These are phyloP conservation scores for Bombus confusus DNA, from an alignment of 1,140 invertebrate genomes.

Conservation along the genomic window DNA sequence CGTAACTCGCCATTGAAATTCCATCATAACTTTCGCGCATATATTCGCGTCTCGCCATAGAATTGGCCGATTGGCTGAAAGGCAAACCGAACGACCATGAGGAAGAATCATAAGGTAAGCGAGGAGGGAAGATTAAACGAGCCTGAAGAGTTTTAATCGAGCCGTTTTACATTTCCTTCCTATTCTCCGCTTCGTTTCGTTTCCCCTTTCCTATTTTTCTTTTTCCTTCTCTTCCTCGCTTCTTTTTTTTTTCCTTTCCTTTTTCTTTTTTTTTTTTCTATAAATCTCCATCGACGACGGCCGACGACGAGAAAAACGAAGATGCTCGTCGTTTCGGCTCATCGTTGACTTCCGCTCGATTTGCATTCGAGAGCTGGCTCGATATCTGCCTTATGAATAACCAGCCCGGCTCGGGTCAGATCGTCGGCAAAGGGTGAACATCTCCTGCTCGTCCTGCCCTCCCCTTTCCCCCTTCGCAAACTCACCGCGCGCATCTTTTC, in stretches of 20 bases:
- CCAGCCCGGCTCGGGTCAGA: constrained; percentile 44
- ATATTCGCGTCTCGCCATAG: neutral
- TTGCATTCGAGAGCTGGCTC: constrained; percentile 58
- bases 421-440: constrained; percentile 41
- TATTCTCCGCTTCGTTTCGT: neutral
- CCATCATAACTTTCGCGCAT: neutral
- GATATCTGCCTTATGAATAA: constrained; percentile 67
- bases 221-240: neutral
- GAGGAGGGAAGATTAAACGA: constrained; percentile 46
- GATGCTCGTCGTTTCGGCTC: constrained; percentile 48
- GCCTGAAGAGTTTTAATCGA: constrained; percentile 56
- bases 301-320: constrained; percentile 29
- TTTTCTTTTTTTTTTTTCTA: neutral
- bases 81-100: neutral
- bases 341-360: constrained; percentile 67
- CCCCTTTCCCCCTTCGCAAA: neutral
- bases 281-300: neutral
- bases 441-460: neutral
- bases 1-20: neutral
- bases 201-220: neutral
- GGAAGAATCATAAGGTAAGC: neutral
- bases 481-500: constrained; percentile 28
- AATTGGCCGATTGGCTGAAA: neutral
- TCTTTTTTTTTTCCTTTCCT: neutral
- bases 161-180: constrained; percentile 32